Evolutionary conservation across 2,797 vertebrate species (phyloP).

Genomic region (Australoheros facetus): DNA sequence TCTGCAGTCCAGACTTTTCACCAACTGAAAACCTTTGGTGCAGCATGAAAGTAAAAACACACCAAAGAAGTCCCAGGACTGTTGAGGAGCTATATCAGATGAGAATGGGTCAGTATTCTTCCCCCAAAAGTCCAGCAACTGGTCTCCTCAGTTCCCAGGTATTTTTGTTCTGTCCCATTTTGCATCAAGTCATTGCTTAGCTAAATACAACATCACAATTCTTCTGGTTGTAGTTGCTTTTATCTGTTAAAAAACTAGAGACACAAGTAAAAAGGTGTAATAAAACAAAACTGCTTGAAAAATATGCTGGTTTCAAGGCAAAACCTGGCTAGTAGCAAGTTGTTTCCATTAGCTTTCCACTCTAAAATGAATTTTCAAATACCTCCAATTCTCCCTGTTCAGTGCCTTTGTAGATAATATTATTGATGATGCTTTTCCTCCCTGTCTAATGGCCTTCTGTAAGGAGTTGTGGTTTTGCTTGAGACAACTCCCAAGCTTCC

Average conservation of each 20-base stretch:
- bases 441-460: conserved; percentile 11
- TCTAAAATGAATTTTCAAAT: not conserved
- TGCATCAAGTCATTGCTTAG: not conserved
- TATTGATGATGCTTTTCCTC: not conserved
- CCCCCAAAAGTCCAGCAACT: too few relatives aligned
- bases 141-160: too few relatives aligned
- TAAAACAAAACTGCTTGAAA: not conserved
- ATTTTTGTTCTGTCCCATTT: too few relatives aligned
- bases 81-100: too few relatives aligned
- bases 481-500: conserved; percentile 37
- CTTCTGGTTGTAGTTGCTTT: not conserved
- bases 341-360: not conserved
- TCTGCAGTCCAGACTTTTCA: too few relatives aligned
- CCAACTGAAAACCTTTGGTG: too few relatives aligned
- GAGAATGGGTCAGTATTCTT: too few relatives aligned
- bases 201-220: not conserved
- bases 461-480: conserved; percentile 29
- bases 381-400: not conserved
- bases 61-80: too few relatives aligned
- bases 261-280: not conserved
- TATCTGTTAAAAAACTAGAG: not conserved
- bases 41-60: too few relatives aligned
- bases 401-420: conserved; percentile 8
- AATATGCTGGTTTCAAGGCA: not conserved
- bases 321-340: not conserved